These are phyloP conservation scores for Scaptodrosophila latifasciaeformis DNA, from an alignment of 2,888 invertebrate genomes.

Conservation along the genomic window DNA sequence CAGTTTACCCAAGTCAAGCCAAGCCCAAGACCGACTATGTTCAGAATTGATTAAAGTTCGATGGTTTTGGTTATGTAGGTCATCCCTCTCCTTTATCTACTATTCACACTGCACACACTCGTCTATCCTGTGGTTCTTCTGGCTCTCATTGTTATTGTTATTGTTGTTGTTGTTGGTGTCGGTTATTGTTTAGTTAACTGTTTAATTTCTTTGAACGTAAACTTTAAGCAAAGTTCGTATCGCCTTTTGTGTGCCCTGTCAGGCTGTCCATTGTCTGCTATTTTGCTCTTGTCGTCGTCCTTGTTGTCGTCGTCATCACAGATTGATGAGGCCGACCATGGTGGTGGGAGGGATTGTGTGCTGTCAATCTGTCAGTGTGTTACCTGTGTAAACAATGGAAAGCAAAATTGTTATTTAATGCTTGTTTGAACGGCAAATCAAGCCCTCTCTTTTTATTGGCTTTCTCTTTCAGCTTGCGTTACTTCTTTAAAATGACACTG, in stretches of 20 bases:
- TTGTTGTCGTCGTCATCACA: slow-evolving; percentile 30
- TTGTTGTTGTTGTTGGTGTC: background rate
- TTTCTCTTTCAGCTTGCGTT: slow-evolving; percentile 68
- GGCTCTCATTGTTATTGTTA: slow-evolving; percentile 7
- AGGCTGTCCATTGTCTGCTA: background rate
- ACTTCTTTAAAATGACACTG: slow-evolving; percentile 74
- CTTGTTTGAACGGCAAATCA: background rate
- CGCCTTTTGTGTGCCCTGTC: background rate
- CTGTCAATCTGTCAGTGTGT: background rate
- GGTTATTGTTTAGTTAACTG: slow-evolving; percentile 30
- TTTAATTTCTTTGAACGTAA: slow-evolving; percentile 27
- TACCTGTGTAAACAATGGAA: background rate
- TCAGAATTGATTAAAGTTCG: slow-evolving; percentile 54
- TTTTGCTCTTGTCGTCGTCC: background rate
- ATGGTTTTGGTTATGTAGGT: slow-evolving; percentile 31
- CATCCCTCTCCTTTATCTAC: slow-evolving; percentile 20
- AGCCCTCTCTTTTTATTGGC: background rate
- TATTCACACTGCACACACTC: background rate
- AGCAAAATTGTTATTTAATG: background rate
- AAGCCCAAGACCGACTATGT: slow-evolving; percentile 22
- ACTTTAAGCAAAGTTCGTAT: slow-evolving; percentile 10
- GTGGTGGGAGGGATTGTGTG: background rate
- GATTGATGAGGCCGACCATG: background rate
- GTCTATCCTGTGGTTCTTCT: too few relatives aligned
- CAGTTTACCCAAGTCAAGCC: slow-evolving; percentile 34